Evolutionary conservation across 53 echinoderm and acorn worm species (phyloP), one percentile per base, ranked within the genome.

Genomic region (Holothuria scabra): DNA sequence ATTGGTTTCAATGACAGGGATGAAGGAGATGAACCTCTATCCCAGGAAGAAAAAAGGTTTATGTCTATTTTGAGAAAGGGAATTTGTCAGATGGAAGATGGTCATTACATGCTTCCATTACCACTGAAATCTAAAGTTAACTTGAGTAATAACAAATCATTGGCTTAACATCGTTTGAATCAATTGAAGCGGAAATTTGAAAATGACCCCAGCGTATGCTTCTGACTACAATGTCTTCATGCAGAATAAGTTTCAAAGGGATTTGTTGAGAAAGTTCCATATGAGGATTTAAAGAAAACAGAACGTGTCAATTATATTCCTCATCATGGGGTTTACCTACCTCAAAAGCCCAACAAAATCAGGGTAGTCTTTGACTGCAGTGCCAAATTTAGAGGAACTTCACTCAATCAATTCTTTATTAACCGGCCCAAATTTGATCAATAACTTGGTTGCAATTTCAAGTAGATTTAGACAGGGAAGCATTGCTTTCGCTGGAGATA

Each of bases 311-410:
- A 87, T 86, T 87, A 87, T 21, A 83, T 87, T 1, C 88, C 88
- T 13, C 88, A 87, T 68, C 87, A 87, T 34, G 81, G 87, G 24
- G 81, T 87, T 13, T 81, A 87, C 35, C 80, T 85, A 28, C 35
- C 79, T 12, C 71, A 35, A 70, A 70, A 10, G 22, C 78, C 37
- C 64, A 66, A 59, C 23, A 85, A 56, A 89, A 89, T 38, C 69
- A 20, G 66, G 30, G 66, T 83, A 13, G 83, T 83, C 10, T 83
- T 79, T 46, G 62, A 79, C 38, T 86, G 79, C n/a, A 63, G 31
- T 37, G 38, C 44, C 29, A 82, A 44, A 29, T 63, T 63, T 29
- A 4, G n/a, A 63, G 65, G 46, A 48, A 29, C 33, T 34, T 82
- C 65, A n/a, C 83, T 65, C 32, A 89, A 89, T 59, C 78, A 79